These are phyloP conservation scores for Allophyes oxyacanthae DNA, from an alignment of 2,888 invertebrate genomes.

Conservation along the genomic window DNA sequence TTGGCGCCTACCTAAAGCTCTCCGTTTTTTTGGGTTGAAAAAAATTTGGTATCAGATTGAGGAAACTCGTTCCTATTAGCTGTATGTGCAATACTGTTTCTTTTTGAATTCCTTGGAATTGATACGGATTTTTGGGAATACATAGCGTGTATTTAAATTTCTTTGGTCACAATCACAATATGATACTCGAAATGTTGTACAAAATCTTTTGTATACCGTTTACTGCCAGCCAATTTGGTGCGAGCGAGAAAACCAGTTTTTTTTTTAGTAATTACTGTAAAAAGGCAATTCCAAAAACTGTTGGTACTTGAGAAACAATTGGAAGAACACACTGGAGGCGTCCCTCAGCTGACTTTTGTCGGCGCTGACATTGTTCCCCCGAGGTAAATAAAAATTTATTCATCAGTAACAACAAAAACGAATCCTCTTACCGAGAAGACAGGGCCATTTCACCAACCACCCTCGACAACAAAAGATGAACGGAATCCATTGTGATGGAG, in stretches of 20 bases:
- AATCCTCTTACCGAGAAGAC: slow-evolving; percentile 75
- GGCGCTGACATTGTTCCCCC: slow-evolving; percentile 63
- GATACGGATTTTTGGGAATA: slow-evolving; percentile 27
- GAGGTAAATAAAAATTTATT: slow-evolving; percentile 70
- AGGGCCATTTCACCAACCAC: slow-evolving; percentile 72
- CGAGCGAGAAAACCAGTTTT: slow-evolving; percentile 19
- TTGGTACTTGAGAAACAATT: slow-evolving; percentile 54
- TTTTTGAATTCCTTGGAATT: slow-evolving; percentile 42
- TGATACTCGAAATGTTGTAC: slow-evolving; percentile 11
- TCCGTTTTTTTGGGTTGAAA: slow-evolving; percentile 62
- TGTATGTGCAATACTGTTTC: slow-evolving; percentile 39
- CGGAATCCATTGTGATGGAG: slow-evolving; percentile 70
- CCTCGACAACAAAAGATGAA: slow-evolving; percentile 73
- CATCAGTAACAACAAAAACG: slow-evolving; percentile 77
- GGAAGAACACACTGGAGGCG: slow-evolving; percentile 32
- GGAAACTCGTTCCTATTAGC: slow-evolving; percentile 44
- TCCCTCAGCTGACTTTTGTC: slow-evolving; percentile 56
- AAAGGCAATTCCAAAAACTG: slow-evolving; percentile 28
- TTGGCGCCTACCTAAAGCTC: slow-evolving; percentile 82
- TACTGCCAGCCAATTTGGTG: slow-evolving; percentile 23
- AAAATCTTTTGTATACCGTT: slow-evolving; percentile 14
- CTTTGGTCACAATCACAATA: neutral
- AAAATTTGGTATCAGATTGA: slow-evolving; percentile 62
- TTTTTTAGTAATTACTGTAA: slow-evolving; percentile 40
- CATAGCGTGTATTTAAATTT: slow-evolving; percentile 14